Base-by-base conservation (phyloP, 2,797 vertebrate genomes). In the Odontamblyopus lacepedii region DNA sequence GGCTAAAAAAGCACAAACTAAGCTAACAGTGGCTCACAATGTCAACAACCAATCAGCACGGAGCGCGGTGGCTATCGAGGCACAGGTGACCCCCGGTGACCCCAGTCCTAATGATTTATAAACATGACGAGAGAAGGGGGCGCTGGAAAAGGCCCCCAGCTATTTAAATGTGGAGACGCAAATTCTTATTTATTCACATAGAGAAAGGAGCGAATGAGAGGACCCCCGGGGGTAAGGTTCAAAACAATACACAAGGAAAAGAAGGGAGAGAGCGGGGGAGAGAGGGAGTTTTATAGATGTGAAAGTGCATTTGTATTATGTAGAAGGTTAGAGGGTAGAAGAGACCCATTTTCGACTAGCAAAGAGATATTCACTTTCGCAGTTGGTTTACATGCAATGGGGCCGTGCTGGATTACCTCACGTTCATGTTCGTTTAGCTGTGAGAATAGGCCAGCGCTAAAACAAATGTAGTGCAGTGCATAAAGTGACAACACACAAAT, bases 141-240 rank as follows among this genome's bases (percentile, higher is more conserved):
- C 72, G 60, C 62, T 9, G 29, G 75, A 76, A 80, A 23, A 26
- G 48, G 73, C 85, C 88, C 65, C 83, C 50, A 89, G 90, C 87
- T 90, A 88, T 86, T 89, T 89, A 90, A 90, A 90, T 85, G 85
- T 84, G 87, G 78, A 87, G 88, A 88, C 87, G 87, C 9, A 19
- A 89, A 91, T 91, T 92, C 87, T 88, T 85, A 92, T 90, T 88
- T 89, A 92, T 90, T 88, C 88, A 86, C 90, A 89, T 41, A 79
- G 82, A 86, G 72, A 84, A n/a, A 87, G 85, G 87, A 48, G 44
- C 44, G 44, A 48, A 77, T 71, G 82, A 83, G 87, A 69, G 77
- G 83, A 88, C 84, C 88, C 83, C 83, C 80, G 82, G 73, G 89
- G 90, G 81, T 86, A 71, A 84, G 81, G 87, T 89, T 90, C 88